These are phyloP conservation scores for Drosophila parabipectinata DNA, from an alignment of 1,140 invertebrate genomes.

Conservation along the genomic window DNA sequence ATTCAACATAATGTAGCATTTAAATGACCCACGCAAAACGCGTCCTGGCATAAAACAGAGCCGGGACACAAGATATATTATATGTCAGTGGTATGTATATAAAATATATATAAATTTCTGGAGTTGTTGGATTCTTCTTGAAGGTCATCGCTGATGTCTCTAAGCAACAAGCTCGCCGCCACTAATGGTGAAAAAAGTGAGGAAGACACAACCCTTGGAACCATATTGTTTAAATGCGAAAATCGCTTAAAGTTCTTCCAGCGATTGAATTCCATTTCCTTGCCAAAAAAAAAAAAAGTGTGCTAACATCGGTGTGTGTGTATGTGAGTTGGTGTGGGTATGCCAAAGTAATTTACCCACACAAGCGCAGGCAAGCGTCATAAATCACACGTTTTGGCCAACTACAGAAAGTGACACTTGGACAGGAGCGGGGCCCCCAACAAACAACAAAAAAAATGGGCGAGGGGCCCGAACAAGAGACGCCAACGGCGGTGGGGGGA, in stretches of 20 bases:
- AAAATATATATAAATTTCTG: slow-evolving; percentile 8
- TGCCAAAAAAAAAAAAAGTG: slow-evolving; percentile 6
- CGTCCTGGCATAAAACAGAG: slow-evolving; percentile 27
- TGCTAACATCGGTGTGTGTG: no score
- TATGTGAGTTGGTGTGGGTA: slow-evolving; percentile 40
- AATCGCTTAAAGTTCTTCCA: slow-evolving; percentile 57
- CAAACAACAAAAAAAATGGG: neutral
- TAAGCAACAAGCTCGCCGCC: slow-evolving; percentile 14
- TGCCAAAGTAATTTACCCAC: slow-evolving; percentile 74
- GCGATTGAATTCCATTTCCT: slow-evolving; percentile 44
- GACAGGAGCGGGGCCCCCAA: neutral
- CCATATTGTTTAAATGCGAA: slow-evolving; percentile 49
- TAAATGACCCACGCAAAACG: slow-evolving; percentile 69
- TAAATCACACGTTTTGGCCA: slow-evolving; percentile 74
- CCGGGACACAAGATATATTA: slow-evolving; percentile 3
- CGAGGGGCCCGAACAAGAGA: neutral
- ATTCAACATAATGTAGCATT: slow-evolving; percentile 81
- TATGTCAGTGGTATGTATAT: slow-evolving; percentile 1
- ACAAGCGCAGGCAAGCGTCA: slow-evolving; percentile 60
- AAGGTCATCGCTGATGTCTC: slow-evolving; percentile 15
- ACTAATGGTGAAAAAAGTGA: neutral
- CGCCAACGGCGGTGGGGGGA: neutral
- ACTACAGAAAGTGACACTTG: slow-evolving; percentile 64
- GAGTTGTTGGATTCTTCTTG: slow-evolving; percentile 5
- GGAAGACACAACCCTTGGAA: neutral